Base-by-base conservation (phyloP, 2,113 vertebrate genomes). In the Macrotis lagotis region DNA sequence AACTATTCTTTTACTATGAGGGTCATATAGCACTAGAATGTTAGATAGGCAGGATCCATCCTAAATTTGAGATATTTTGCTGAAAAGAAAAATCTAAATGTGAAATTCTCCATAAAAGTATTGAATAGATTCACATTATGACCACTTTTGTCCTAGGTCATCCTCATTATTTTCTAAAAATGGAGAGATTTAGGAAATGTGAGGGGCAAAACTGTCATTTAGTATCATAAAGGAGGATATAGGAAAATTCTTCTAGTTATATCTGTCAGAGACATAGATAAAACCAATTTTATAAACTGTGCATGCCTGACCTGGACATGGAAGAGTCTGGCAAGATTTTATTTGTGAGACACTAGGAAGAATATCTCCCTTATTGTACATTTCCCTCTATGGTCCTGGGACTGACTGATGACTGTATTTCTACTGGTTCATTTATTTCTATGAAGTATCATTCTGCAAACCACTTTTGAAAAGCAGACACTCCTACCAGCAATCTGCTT, bases 21-120 rank as follows among this genome's bases (percentile, higher is more conserved):
- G 92, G 37, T 14, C 94, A 91, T 90, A 74, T 66, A 91, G 93
- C 94, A 91, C 89, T 25, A 94, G 90, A 83, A 90, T 89, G 44
- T 96, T 96, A 95, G 93, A n/a, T 92, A 96, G 90, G 50, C 93
- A 94, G 96, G 52, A 94, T 44, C 48, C 51, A 50, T 51, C 91
- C 49, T n/a, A 90, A 89, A 94, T 92, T n/a, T 90, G 93, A 95
- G 93, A 92, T 48, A 96, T 51, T 92, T 95, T 51, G 83, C 52
- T 91, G 90, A 95, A 94, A 52, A 52, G 5, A 92, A 49, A 8
- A 93, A 90, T 90, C n/a, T 11, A 88, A 83, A 90, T 96, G 25
- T 48, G 48, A 93, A 25, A 97, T 92, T 90, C 25, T 25, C 31
- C 11, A 51, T 90, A 22, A 83, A 83, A 44, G 19, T 44, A 83